Conservation (phyloP, 2,797 vertebrate genomes). For the Lycodopsis pacificus region DNA sequence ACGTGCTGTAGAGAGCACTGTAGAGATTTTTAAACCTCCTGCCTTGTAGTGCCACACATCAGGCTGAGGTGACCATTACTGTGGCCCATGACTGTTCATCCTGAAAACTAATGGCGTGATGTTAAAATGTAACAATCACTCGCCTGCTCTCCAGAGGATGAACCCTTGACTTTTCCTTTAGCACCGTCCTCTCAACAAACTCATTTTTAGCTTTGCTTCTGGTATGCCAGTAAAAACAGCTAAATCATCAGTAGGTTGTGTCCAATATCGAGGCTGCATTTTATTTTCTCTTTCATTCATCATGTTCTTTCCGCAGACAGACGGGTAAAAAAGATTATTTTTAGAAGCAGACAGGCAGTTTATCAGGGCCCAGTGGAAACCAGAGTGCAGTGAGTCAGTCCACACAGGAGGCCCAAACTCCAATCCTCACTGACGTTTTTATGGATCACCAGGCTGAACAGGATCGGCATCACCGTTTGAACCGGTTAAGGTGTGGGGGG, state of each 20-base stretch:
- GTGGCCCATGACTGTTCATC: not conserved
- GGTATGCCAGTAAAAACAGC: not conserved
- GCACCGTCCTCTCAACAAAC: not conserved
- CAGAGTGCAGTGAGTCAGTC: slow-evolving; percentile 35
- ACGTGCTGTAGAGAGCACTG: no score
- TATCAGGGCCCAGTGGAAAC: slow-evolving; percentile 29
- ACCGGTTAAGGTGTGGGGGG: slow-evolving; percentile 52
- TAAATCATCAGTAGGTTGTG: not conserved
- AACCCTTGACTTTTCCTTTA: not conserved
- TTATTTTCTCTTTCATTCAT: not conserved
- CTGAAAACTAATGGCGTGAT: not conserved
- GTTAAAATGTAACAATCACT: not conserved
- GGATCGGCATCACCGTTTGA: slow-evolving; percentile 70
- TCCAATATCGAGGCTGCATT: not conserved
- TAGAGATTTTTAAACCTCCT: not conserved
- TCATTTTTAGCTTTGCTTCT: not conserved
- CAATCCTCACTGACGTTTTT: slow-evolving; percentile 76
- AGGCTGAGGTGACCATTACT: not conserved
- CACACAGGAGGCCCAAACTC: slow-evolving; percentile 66
- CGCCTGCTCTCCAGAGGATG: slow-evolving; percentile 2
- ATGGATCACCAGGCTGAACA: slow-evolving; percentile 50
- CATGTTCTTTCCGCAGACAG: not conserved
- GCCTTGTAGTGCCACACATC: no score
- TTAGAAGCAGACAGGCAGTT: not conserved
- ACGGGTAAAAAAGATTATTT: slow-evolving; percentile 9